Evolutionary conservation across 92 coral and sea anemone genomes (phyloP), one percentile per base, ranked within the genome.

Genomic region (Phenganax subtilis): DNA sequence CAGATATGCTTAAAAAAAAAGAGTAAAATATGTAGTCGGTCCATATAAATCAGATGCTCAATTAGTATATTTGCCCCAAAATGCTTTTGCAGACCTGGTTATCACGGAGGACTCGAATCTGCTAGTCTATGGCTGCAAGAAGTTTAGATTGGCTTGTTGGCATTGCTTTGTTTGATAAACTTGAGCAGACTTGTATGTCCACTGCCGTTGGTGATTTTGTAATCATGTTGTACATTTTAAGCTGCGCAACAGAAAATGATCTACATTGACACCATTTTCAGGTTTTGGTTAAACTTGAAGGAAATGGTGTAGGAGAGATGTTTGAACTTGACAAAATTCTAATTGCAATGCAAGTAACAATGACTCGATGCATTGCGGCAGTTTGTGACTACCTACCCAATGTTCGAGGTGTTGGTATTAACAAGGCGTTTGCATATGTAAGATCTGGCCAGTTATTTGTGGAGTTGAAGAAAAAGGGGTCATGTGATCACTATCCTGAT

Each of bases 11-110:
- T 77, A 17, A 25, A 25, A 15, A 15, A 68, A 77, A 54, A 54
- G 71, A 10, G 64, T 77, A 58, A 29, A 47, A 57, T 77, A 87
- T 57, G 57, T 87, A 12, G 87, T 87, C 44, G 72, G 85, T 15
- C 90, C 90, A 4, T 87, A 87, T 37, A 87, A 87, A 54, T 87
- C 85, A 31, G 88, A 88, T 77, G 91, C 88, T 8, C 89, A 88
- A 71, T 75, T 88, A 10, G 81, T 86, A 3, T 88, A 51, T 58
- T 71, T 88, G 28, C 6, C 77, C 17, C 37, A 37, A 44, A 75
- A 85, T 28, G 91, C 86, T 0, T 78, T 51, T 76, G 88, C 88
- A 1, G 91, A 88, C 59, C n/a, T 88, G 54, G 91, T 57, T 6
- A 55, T 88, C 8, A 88, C 91, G 2, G 87, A 88, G 55, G 91